A percentile compares a stretch with the other conserved stretches of the same genome.
These are phyloP conservation scores for Proisotoma minuta DNA, from an alignment of 2,888 invertebrate genomes.

Conservation along the genomic window DNA sequence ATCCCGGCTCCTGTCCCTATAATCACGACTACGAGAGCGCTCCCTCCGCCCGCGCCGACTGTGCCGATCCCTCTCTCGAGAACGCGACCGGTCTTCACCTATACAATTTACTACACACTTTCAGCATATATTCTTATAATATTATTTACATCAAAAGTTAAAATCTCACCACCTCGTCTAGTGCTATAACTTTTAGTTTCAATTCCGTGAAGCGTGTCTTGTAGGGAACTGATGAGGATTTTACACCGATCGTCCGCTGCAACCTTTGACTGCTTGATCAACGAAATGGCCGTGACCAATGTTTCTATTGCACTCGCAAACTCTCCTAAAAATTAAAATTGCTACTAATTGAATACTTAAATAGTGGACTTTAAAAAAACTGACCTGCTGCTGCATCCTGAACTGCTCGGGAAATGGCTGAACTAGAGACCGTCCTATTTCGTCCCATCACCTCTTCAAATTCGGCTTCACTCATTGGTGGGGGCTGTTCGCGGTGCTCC, in stretches of 20 bases:
- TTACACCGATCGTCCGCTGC: conserved; percentile 96
- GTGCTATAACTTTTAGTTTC: conserved; percentile 93
- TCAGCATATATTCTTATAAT: no score
- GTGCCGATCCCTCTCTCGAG: conserved; percentile 55
- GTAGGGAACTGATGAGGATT: conserved; percentile 90
- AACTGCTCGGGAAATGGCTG: conserved; percentile 94
- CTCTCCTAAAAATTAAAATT: conserved; percentile 60
- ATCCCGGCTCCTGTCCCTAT: conserved; percentile 49
- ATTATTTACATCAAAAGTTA: no score
- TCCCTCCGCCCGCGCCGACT: conserved; percentile 62
- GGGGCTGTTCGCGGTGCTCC: conserved; percentile 51
- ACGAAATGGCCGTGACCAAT: conserved; percentile 93
- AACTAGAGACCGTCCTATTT: conserved; percentile 94
- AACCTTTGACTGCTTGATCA: conserved; percentile 96
- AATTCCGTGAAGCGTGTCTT: conserved; percentile 94
- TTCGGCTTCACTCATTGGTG: conserved; percentile 81
- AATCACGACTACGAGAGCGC: conserved; percentile 54
- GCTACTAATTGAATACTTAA: conserved; percentile 22
- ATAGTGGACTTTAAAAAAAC: background rate
- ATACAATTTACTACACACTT: background rate
- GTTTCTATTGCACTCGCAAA: conserved; percentile 98
- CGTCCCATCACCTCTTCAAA: conserved; percentile 98
- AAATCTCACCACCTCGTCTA: conserved; percentile 24
- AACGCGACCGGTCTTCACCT: conserved; percentile 54
- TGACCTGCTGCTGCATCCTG: conserved; percentile 87